Evolutionary conservation across 2,888 invertebrate species (phyloP).

Genomic region (Agonum fuliginosum): DNA sequence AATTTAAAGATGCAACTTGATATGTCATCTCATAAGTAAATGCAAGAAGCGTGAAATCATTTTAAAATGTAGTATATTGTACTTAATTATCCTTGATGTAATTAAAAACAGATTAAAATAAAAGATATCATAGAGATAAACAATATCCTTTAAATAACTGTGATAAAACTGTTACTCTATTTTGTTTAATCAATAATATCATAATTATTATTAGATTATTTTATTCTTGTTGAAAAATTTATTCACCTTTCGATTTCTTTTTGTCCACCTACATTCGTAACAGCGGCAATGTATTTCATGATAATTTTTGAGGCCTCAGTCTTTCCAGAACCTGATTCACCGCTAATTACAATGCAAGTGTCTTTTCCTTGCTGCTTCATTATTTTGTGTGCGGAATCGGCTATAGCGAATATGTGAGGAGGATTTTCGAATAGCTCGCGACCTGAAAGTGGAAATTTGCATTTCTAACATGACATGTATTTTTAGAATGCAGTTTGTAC

Average conservation of each 20-base stretch:
- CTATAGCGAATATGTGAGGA: constrained; percentile 98
- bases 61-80: constrained; percentile 2
- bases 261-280: constrained; percentile 93
- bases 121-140: constrained; percentile 4
- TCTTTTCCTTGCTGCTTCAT: constrained; percentile 93
- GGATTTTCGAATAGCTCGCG: constrained; percentile 97
- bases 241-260: constrained; percentile 95
- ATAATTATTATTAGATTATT: constrained; percentile 4
- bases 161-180: background rate
- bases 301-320: constrained; percentile 99
- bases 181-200: constrained; percentile 7
- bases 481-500: background rate
- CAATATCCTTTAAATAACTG: background rate
- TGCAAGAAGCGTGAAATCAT: constrained; percentile 5
- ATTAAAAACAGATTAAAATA: constrained; percentile 24
- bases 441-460: constrained; percentile 73
- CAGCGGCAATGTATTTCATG: constrained; percentile 98
- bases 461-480: background rate
- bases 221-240: background rate
- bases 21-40: constrained; percentile 24
- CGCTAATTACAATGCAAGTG: constrained; percentile 98
- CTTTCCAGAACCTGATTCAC: constrained; percentile 98
- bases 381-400: constrained; percentile 95
- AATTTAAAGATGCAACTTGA: constrained; percentile 9
- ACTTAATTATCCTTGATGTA: background rate